phyloP scores from a whole-genome alignment of 2,797 vertebrate genomes.

The Enteromius mattozi region DNA sequence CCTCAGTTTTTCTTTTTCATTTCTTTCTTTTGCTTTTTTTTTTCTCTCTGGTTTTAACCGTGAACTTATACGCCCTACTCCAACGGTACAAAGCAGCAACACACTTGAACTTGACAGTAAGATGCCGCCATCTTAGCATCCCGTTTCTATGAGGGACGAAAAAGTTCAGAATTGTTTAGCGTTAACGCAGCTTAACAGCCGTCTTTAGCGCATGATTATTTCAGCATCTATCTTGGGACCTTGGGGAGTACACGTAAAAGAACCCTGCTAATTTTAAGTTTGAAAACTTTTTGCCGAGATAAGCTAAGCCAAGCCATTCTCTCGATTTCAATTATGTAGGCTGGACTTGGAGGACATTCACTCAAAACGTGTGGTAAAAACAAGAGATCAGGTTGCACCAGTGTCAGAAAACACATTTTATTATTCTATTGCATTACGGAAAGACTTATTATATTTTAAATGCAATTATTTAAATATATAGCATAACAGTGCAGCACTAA shows the following conservation, averaged over 20 bases:
- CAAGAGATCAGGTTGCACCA: not conserved
- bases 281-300: conserved; percentile 8
- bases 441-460: not conserved
- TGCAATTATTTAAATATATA: not conserved
- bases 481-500: not conserved
- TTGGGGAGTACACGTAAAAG: not conserved
- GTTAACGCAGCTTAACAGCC: not conserved
- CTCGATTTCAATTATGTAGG: not conserved
- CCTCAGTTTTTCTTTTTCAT: conserved; percentile 69
- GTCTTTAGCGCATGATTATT: conserved; percentile 13
- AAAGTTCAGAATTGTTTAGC: conserved; percentile 28
- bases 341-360: not conserved
- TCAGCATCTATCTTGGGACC: not conserved
- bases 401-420: not conserved
- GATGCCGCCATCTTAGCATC: conserved; percentile 81
- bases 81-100: conserved; percentile 58
- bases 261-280: not conserved
- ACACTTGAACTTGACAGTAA: conserved; percentile 84
- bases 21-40: conserved; percentile 42
- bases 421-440: not conserved
- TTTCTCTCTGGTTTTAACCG: conserved; percentile 33
- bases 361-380: not conserved
- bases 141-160: conserved; percentile 58
- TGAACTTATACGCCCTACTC: conserved; percentile 22
- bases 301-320: not conserved